Base-by-base conservation (phyloP, 23 tunicate genomes). In the Ciona savignyi region DNA sequence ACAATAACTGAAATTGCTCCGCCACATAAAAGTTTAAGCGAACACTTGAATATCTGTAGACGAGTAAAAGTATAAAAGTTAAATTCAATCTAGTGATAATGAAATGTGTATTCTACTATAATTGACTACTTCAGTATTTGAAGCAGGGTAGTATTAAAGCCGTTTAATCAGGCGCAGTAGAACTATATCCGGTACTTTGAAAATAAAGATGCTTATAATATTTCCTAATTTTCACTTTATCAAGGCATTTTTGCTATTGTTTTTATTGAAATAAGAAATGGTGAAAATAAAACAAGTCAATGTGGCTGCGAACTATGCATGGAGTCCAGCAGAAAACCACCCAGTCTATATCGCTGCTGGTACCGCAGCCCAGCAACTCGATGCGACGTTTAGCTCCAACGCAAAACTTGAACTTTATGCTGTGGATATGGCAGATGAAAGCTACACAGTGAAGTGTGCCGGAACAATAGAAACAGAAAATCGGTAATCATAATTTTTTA, bases 321-420 rank as follows among this genome's bases (percentile, higher is more conserved):
- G 97, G 97, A 91, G 97, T 72, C 97, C 97, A 27, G 72, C 72
- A 22, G 77, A 81, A 67, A 61, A 75, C 3, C 76, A 91, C 35
- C 86, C 91, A 33, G 63, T 91, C 0, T 88, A 91, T 35, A 71
- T 91, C 33, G 97, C 83, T 35, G 84, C 97, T 34, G 97, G 93
- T 32, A 91, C 97, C 48, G 97, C 97, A n/a, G 91, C 91, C 0
- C 97, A 91, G 67, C 97, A 91, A 48, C 77, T 91, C n/a, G 97
- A 91, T 80, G 91, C 97, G 0, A 80, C 86, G 0, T 91, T 91
- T 63, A 91, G 97, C 49, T 86, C 97, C 22, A 80, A 66, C 76
- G 81, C 97, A 19, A 85, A 77, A 70, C 75, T 91, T 1, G 83
- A 89, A 48, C 27, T 91, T 32, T 85, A 80, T 85, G 49, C 91